Evolutionary conservation across 2,888 invertebrate species (phyloP), one percentile per base, ranked within the genome.

Genomic region (Anthrax anthrax): DNA sequence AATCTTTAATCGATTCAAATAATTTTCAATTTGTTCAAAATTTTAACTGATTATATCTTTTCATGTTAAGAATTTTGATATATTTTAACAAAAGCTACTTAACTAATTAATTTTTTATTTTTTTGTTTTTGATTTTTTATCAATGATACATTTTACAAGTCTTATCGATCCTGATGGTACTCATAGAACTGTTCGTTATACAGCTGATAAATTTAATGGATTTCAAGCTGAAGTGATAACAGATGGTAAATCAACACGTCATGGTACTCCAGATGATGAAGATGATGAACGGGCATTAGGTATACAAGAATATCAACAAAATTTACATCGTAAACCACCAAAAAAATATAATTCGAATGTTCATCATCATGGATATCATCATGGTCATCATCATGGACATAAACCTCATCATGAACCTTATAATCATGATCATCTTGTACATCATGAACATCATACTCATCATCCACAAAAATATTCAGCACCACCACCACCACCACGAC

Each of bases 91-190:
- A n/a, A n/a, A n/a, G n/a, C n/a, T n/a, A n/a, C n/a, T 23, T 23
- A 23, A 23, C 4, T 23, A 23, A 23, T 23, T 8, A 23, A 23
- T 23, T 23, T 23, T 23, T 23, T 23, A 23, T 34, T 42, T 42
- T 27, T 46, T 38, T 38, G 9, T 18, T 37, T 23, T 42, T 34
- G 14, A 27, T 23, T 23, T 23, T 23, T 23, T 23, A 6, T 23
- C 8, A 6, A 6, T 6, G 5, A 23, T 23, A 23, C 8, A 6
- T 6, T 23, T 6, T 6, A 23, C 1, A 55, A 77, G 77, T 39
- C 67, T 85, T 29, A 75, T 84, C 37, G 84, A 85, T 61, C 78
- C 84, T 37, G 84, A 84, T 62, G 85, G 85, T 52, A 74, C 77
- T 48, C 69, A 82, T 47, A 71, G 85, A 55, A 74, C 79, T 42